phyloP scores from a whole-genome alignment of 2,113 vertebrate species.

The Calonectris borealis region DNA sequence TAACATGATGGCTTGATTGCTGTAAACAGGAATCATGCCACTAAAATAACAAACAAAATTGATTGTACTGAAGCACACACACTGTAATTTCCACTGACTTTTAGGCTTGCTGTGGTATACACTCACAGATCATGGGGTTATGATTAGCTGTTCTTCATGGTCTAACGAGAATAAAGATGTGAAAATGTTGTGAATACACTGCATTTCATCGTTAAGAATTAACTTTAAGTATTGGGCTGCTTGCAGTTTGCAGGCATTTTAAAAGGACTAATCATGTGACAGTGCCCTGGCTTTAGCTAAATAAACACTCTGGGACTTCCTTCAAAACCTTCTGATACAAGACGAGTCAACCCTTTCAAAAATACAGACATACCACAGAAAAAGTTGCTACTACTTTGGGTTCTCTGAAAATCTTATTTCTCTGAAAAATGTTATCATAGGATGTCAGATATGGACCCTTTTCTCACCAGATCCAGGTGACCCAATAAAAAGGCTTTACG shows the following conservation, averaged over 20 bases:
- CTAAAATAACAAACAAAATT: slow-evolving; percentile 67
- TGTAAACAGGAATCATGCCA: not conserved
- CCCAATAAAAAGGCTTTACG: not conserved
- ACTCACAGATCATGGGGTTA: not conserved
- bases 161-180: not conserved
- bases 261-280: not conserved
- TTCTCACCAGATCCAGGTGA: not conserved
- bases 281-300: not conserved
- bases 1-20: no score
- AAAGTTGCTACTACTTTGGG: not conserved
- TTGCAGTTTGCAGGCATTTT: not conserved
- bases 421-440: not conserved
- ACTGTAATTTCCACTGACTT: slow-evolving; percentile 41
- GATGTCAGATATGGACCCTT: not conserved
- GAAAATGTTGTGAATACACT: not conserved
- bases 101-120: not conserved
- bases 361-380: not conserved
- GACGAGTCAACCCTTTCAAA: not conserved
- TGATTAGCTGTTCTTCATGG: not conserved
- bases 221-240: not conserved
- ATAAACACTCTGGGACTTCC: not conserved
- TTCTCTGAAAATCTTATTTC: not conserved
- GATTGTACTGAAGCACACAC: slow-evolving; percentile 38
- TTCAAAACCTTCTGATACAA: not conserved
- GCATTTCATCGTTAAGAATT: not conserved